Base-by-base conservation (phyloP, 1,140 invertebrate species). In the Ceratosolen solmsi region DNA sequence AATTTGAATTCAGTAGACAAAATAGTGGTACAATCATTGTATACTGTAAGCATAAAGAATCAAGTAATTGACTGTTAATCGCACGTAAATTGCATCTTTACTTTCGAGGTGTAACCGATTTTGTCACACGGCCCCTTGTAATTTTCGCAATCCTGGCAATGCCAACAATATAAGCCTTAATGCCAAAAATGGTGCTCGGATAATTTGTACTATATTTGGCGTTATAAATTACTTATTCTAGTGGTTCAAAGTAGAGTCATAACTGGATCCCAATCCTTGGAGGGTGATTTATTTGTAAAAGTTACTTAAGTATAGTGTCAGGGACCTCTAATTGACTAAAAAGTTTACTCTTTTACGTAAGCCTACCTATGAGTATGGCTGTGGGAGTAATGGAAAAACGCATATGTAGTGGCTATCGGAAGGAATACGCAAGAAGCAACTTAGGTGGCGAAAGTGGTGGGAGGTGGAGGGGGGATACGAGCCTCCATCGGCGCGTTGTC, bases 381-480 rank as follows among this genome's bases (percentile, higher is more conserved):
- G n/a, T n/a, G n/a, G n/a, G n/a, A n/a, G n/a, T 8, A 46, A 13
- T 27, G 71, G 11, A 77, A 75, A 54, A 77, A 46, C 78, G 75
- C 78, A 70, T 41, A 70, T 20, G 63, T 51, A 27, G 17, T 9
- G 9, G 46, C n/a, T 33, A n/a, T 9, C 1, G 30, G 38, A 9
- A 54, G 15, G 22, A 51, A 56, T 68, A 68, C 17, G 30, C 46
- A 20, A 63, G 33, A 63, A 38, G 27, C 17, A 58, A 71, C 2
- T 25, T 22, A 25, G 11, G 49, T 20, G 20, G 71, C 84, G 74
- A 72, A 82, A 78, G 79, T 78, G 83, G 74, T 2, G 33, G 54
- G 25, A 54, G 83, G 71, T 80, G 70, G 46, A 82, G 76, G 81
- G 81, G 56, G 79, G 79, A 80, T 84, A 83, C 68, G 25, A 7